Percentiles rank a stretch among this genome's conserved stretches.
Conservation (phyloP, 2,797 vertebrate species). For the Argentina silus region DNA sequence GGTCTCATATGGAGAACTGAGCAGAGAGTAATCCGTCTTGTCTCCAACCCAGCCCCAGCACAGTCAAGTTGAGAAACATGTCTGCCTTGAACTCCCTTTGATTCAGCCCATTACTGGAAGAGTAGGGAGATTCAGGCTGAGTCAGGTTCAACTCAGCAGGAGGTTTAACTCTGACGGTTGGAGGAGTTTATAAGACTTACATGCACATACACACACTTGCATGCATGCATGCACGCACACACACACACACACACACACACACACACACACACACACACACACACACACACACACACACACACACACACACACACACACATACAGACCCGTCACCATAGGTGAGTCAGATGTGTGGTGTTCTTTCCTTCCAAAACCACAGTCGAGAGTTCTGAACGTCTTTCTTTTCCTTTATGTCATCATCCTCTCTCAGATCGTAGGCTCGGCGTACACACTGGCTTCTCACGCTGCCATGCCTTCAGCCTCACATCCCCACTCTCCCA, state of each 20-base stretch:
- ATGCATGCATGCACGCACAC: not conserved
- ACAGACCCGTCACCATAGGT: conserved; percentile 5
- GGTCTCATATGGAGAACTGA: not conserved
- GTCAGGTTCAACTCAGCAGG: not conserved
- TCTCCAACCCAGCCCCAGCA: not conserved
- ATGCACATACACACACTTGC: not conserved
- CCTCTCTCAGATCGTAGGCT: not conserved
- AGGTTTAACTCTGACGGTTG: not conserved
- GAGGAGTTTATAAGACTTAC: not conserved
- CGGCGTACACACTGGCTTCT: not conserved
- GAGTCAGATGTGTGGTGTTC: conserved; percentile 15
- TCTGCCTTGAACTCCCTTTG: not conserved
- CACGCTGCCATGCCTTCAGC: not conserved
- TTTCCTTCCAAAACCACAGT: conserved; percentile 20
- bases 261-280: not conserved
- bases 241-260: conserved; percentile 10
- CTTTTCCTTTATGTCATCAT: conserved; percentile 11
- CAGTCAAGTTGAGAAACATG: not conserved
- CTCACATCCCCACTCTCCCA: not conserved
- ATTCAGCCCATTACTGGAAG: not conserved
- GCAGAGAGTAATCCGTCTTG: not conserved
- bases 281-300: not conserved
- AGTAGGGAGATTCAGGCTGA: not conserved
- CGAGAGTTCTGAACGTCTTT: not conserved
- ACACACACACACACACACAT: conserved; percentile 2